Base-by-base conservation (phyloP, 2,888 invertebrate genomes). In the Temnothorax unifasciatus region DNA sequence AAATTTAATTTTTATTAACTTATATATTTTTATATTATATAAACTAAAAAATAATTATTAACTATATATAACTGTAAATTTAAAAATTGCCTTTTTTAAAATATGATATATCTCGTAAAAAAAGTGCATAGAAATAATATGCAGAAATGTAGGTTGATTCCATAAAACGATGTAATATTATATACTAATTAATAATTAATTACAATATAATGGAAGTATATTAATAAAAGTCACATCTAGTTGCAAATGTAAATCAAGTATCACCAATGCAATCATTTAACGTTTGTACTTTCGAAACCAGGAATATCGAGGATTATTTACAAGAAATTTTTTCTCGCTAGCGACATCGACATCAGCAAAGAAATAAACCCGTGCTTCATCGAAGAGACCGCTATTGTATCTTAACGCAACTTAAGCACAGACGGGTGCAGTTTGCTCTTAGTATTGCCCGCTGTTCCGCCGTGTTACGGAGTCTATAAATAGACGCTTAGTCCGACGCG, bases 351-450 rank as follows among this genome's bases (percentile, higher is more conserved):
- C n/a, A 47, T 15, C 29, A 13, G 18, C 9, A 34, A 47, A 34
- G 38, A 61, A 81, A 81, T 29, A 61, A 34, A 44, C n/a, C 15
- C 11, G 3, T 73, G 57, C 61, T 69, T 75, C 25, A 61, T 21
- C 69, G 63, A 64, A 59, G 52, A 21, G 52, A 34, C 21, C 21
- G 3, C 29, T n/a, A 44, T 81, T 59, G 73, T 52, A 63, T 41
- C 50, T 54, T 29, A 25, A 52, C 54, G 69, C 25, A 52, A 81
- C 61, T 76, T 82, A 85, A 38, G 57, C 69, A 34, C 81, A 44
- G 18, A 83, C 66, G 21, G 57, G 41, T 41, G 66, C 38, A 61
- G 61, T 77, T 82, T 63, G 66, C 57, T 85, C 73, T 77, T 73
- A 77, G 82, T 54, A 50, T 82, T 82, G 25, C 38, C 47, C 71